A percentile compares a stretch with the other conserved stretches of the same genome.
phyloP scores from a whole-genome alignment of 2,888 invertebrate species.

The Melieria crassipennis region DNA sequence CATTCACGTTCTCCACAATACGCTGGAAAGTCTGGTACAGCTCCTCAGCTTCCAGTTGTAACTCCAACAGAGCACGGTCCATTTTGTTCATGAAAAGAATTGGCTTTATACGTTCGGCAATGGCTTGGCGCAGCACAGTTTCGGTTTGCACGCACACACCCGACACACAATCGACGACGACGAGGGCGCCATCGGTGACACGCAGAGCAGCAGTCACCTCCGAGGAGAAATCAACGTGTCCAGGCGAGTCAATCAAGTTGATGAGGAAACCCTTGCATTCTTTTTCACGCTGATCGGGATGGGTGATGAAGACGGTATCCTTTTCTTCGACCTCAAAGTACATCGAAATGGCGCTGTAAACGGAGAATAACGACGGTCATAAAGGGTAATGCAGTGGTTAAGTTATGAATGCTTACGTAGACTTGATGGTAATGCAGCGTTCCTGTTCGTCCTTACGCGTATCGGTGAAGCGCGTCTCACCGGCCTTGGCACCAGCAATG shows the following conservation, averaged over 20 bases:
- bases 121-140: slow-evolving; percentile 97
- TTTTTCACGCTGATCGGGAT: slow-evolving; percentile 90
- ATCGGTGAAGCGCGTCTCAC: slow-evolving; percentile 99
- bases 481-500: slow-evolving; percentile 98
- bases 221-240: slow-evolving; percentile 99
- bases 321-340: slow-evolving; percentile 96
- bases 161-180: slow-evolving; percentile 99
- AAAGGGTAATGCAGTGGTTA: not conserved
- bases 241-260: slow-evolving; percentile 99
- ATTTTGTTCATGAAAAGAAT: slow-evolving; percentile 99
- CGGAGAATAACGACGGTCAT: too few relatives aligned
- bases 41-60: slow-evolving; percentile 96
- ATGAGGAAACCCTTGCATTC: slow-evolving; percentile 96
- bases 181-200: slow-evolving; percentile 99
- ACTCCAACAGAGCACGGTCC: slow-evolving; percentile 98
- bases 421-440: slow-evolving; percentile 99
- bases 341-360: slow-evolving; percentile 96
- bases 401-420: slow-evolving; percentile 80
- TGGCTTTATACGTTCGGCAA: slow-evolving; percentile 99
- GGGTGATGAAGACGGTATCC: slow-evolving; percentile 93
- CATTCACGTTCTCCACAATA: slow-evolving; percentile 99
- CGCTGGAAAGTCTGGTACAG: slow-evolving; percentile 99
- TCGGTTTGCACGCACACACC: slow-evolving; percentile 99
- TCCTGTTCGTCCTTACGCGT: slow-evolving; percentile 99
- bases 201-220: slow-evolving; percentile 99